Evolutionary conservation across 2,888 invertebrate genomes (phyloP).

Genomic region (Cylloceria caligata): DNA sequence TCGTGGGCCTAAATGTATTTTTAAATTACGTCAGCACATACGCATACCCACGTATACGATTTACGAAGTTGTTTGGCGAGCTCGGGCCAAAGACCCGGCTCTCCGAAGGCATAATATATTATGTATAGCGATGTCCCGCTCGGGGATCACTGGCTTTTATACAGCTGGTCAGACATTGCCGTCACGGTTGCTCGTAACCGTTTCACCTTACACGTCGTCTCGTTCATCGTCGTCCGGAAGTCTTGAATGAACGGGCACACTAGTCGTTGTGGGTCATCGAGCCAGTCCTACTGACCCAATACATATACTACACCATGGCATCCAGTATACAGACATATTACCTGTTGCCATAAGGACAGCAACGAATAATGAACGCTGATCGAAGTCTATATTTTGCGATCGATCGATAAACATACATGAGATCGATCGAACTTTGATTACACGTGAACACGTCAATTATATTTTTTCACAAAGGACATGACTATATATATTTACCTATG

Average conservation of each 20-base stretch:
- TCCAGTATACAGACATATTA: constrained; percentile 4
- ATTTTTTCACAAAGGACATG: background rate
- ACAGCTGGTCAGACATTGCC: constrained; percentile 39
- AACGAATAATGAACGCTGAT: constrained; percentile 27
- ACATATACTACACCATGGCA: constrained; percentile 21
- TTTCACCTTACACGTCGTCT: constrained; percentile 53
- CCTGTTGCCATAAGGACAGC: constrained; percentile 15
- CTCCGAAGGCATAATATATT: constrained; percentile 53
- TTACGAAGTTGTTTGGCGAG: constrained; percentile 48
- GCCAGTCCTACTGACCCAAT: constrained; percentile 62
- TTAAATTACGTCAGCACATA: constrained; percentile 48
- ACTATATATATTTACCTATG: constrained; percentile 23
- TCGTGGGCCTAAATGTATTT: constrained; percentile 43
- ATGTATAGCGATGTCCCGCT: constrained; percentile 57
- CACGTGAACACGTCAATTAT: constrained; percentile 31
- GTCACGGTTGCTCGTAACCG: constrained; percentile 58
- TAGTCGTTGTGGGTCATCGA: constrained; percentile 51
- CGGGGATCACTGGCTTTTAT: constrained; percentile 23
- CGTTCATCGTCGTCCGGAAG: constrained; percentile 56
- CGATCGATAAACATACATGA: constrained; percentile 18
- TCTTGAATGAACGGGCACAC: constrained; percentile 48
- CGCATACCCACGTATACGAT: constrained; percentile 17
- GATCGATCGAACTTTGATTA: constrained; percentile 42
- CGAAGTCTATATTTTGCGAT: constrained; percentile 18
- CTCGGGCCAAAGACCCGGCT: constrained; percentile 46